These are phyloP conservation scores for Leptinotarsa peninsularis DNA, from an alignment of 2,888 invertebrate species.

Conservation along the genomic window DNA sequence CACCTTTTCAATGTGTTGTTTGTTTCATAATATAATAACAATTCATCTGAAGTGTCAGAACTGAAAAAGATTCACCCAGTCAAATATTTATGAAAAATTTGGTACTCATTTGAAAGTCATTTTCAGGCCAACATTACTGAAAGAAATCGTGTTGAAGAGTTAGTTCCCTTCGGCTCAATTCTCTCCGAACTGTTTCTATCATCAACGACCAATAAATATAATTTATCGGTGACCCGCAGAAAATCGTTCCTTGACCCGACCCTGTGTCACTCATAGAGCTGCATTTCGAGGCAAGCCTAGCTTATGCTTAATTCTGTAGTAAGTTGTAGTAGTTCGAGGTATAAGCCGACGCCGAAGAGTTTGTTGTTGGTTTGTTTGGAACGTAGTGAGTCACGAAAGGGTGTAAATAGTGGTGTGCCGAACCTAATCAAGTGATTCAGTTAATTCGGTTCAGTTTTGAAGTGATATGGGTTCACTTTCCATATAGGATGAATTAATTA, in stretches of 20 bases:
- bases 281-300: slow-evolving; percentile 42
- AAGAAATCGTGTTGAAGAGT: too few relatives aligned
- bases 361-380: slow-evolving; percentile 7
- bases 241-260: slow-evolving; percentile 31
- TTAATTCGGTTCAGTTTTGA: not conserved
- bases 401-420: slow-evolving; percentile 1
- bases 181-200: too few relatives aligned
- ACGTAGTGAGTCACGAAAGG: slow-evolving; percentile 11
- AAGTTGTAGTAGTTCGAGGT: slow-evolving; percentile 27
- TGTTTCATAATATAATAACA: too few relatives aligned
- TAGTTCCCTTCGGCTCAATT: too few relatives aligned
- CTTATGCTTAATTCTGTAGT: slow-evolving; percentile 27
- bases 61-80: too few relatives aligned
- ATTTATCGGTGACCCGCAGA: not conserved
- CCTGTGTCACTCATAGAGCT: slow-evolving; percentile 39
- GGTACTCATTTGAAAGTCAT: too few relatives aligned
- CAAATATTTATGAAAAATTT: too few relatives aligned
- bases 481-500: too few relatives aligned
- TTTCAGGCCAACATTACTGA: too few relatives aligned
- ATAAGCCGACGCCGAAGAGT: slow-evolving; percentile 14
- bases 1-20: too few relatives aligned
- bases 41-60: too few relatives aligned
- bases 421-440: not conserved
- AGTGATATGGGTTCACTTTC: not conserved
- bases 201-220: not conserved